Evolutionary conservation across 2,113 vertebrate species (phyloP).

Genomic region (Condylura cristata): DNA sequence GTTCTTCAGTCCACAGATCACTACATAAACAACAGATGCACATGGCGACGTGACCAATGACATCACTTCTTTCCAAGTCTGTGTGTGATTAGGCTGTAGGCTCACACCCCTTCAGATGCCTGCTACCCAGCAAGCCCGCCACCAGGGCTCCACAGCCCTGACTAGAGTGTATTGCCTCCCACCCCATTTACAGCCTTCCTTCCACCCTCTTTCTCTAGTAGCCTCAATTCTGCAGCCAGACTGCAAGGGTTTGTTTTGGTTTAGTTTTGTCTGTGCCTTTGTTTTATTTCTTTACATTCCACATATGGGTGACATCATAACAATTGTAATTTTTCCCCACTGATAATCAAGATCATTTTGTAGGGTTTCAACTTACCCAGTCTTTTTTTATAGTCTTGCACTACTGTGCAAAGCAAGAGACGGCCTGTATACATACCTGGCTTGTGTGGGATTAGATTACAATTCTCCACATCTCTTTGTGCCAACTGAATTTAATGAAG

Average conservation of each 20-base stretch:
- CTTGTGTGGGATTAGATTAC: not conserved
- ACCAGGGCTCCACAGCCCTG: too few species aligned
- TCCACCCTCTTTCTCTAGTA: too few species aligned
- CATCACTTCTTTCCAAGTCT: not conserved
- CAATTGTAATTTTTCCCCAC: not conserved
- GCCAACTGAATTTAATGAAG: not conserved
- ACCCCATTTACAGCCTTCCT: too few species aligned
- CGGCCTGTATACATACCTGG: not conserved
- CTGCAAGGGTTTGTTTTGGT: too few species aligned
- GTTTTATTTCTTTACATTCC: too few species aligned
- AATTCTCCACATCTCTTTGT: not conserved
- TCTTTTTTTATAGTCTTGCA: not conserved
- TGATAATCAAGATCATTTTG: conserved; percentile 24
- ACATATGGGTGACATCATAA: not conserved
- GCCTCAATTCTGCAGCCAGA: too few species aligned
- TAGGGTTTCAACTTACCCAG: not conserved
- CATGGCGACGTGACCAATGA: not conserved
- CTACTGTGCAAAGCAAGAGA: not conserved
- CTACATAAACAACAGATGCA: not conserved
- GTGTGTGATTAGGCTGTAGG: not conserved
- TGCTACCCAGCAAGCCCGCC: too few species aligned
- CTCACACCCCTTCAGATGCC: too few species aligned
- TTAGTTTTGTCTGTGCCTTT: too few species aligned
- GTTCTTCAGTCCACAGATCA: not conserved
- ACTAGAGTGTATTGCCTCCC: too few species aligned